These are phyloP conservation scores for Polia nebulosa DNA, from an alignment of 2,888 invertebrate genomes.

Conservation along the genomic window DNA sequence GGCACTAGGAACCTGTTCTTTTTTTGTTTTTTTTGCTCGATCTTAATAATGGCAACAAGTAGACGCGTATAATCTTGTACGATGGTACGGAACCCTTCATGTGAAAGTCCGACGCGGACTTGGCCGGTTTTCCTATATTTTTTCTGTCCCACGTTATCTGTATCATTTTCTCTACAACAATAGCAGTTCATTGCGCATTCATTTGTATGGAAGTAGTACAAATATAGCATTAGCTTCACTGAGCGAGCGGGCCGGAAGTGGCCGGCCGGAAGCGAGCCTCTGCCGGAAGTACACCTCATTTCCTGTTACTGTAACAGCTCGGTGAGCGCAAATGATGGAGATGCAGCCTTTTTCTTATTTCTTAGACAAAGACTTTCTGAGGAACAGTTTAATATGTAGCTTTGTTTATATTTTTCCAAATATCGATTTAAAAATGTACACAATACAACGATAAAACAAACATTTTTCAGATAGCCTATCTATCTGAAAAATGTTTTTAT, in stretches of 20 bases:
- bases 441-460: too few species aligned
- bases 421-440: not conserved
- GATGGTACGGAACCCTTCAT: too few species aligned
- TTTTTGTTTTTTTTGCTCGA: too few species aligned
- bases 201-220: constrained; percentile 49
- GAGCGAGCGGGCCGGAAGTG: constrained; percentile 66
- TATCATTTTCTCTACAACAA: constrained; percentile 2
- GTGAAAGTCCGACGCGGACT: too few species aligned
- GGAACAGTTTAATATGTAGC: not conserved
- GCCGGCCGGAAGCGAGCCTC: constrained; percentile 73
- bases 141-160: not conserved
- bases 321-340: constrained; percentile 53
- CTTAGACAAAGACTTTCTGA: constrained; percentile 27
- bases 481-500: too few species aligned
- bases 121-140: too few species aligned
- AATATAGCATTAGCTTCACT: constrained; percentile 60
- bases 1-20: too few species aligned
- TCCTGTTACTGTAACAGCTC: constrained; percentile 70
- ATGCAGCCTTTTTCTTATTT: constrained; percentile 40
- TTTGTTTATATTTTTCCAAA: not conserved
- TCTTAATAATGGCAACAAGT: too few species aligned
- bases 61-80: too few species aligned
- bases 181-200: constrained; percentile 25
- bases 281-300: constrained; percentile 82
- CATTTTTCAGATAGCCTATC: too few species aligned